phyloP scores from a whole-genome alignment of 2,888 invertebrate species.

The Deilephila porcellus region DNA sequence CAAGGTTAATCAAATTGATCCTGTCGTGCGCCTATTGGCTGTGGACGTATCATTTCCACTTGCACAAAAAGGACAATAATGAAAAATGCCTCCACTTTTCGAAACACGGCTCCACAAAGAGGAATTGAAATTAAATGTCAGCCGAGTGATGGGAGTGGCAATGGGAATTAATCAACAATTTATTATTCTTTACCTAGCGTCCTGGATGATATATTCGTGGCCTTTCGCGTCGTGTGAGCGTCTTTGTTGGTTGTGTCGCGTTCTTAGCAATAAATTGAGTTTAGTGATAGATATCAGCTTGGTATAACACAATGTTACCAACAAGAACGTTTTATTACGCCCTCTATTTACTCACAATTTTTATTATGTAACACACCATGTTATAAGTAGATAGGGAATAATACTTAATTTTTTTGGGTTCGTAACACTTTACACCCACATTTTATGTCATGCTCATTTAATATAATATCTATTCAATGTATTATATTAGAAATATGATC shows the following conservation, averaged over 20 bases:
- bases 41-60: slow-evolving; percentile 52
- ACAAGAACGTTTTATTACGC: neutral
- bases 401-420: too few species aligned
- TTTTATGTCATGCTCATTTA: too few species aligned
- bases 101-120: slow-evolving; percentile 58
- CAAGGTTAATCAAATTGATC: slow-evolving; percentile 56
- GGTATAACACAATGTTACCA: neutral
- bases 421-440: too few species aligned
- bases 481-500: too few species aligned
- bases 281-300: slow-evolving; percentile 3
- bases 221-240: neutral
- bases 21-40: slow-evolving; percentile 49
- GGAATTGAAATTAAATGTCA: slow-evolving; percentile 71
- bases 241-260: slow-evolving; percentile 2
- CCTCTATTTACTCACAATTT: neutral
- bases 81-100: slow-evolving; percentile 51
- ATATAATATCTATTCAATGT: too few species aligned
- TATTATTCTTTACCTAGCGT: slow-evolving; percentile 39
- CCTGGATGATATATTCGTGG: neutral
- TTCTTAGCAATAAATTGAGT: neutral
- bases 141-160: slow-evolving; percentile 43
- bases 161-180: slow-evolving; percentile 58
- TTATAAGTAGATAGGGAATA: neutral
- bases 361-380: neutral
- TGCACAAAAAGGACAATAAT: slow-evolving; percentile 52